A percentile compares a stretch with the other conserved stretches of the same genome.
These are phyloP conservation scores for Nymphicus hollandicus DNA, from an alignment of 2,113 vertebrate genomes.

Conservation along the genomic window DNA sequence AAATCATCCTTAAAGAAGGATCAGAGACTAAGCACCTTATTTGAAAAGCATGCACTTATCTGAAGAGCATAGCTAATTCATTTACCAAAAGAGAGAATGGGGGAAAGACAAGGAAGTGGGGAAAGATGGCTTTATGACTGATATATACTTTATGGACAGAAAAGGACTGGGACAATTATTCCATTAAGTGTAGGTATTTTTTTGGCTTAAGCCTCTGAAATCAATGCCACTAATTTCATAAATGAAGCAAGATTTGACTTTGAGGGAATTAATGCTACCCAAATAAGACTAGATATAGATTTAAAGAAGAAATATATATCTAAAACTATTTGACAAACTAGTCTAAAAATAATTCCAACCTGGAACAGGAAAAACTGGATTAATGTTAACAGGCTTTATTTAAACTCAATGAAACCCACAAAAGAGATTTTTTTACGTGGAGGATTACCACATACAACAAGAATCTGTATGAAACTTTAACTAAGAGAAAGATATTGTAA, in stretches of 20 bases:
- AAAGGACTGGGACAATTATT: not conserved
- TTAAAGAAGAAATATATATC: not conserved
- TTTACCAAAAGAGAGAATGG: not conserved
- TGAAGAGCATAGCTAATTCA: not conserved
- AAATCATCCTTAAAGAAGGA: not conserved
- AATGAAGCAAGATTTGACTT: not conserved
- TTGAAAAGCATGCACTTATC: not conserved
- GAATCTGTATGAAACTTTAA: not conserved
- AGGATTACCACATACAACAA: not conserved
- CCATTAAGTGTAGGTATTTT: slow-evolving; percentile 8
- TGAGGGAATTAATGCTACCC: not conserved
- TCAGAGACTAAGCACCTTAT: not conserved
- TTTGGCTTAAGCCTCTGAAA: not conserved
- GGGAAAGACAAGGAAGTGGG: not conserved
- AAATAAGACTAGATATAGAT: not conserved
- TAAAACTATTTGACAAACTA: not conserved
- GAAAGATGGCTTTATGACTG: not conserved
- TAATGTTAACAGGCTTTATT: not conserved
- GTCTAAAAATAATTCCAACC: not conserved
- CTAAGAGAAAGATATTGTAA: not conserved
- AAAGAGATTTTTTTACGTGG: not conserved
- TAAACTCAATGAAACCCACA: not conserved
- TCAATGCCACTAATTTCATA: slow-evolving; percentile 2
- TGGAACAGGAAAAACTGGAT: not conserved
- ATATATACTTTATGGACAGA: not conserved